Base-by-base conservation (phyloP, 2,113 vertebrate species). In the Oenanthe melanoleuca region DNA sequence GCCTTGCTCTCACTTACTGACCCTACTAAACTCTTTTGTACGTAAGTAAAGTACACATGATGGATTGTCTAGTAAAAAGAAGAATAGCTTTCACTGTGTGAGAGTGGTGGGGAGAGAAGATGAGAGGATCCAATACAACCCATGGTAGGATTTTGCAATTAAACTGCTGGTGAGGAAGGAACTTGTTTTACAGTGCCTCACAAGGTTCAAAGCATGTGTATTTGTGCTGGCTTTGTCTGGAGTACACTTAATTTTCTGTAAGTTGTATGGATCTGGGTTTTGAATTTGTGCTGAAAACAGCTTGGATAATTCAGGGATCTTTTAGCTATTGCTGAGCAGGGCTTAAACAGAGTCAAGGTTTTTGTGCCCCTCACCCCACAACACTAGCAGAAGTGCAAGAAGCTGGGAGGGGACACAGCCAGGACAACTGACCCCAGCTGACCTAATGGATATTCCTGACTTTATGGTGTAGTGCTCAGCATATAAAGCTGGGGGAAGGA, bases 141-240 rank as follows among this genome's bases (percentile, higher is more conserved):
- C 57, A 50, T 11, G 3, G 61, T 26, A 88, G 42, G 37, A 79
- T 84, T 64, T 77, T 72, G 42, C 4, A 24, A 69, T 67, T 57
- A 91, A 96, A 31, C 50, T 75, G 31, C 34, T 38, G 53, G 86
- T 37, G 22, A 89, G 67, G 78, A 94, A 89, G 73, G 20, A 77
- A 67, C 56, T 86, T 85, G 45, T 86, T 91, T 96, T 94, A 80
- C 42, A 88, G 81, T 79, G 72, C 33, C 73, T 97, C 47, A 44
- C 37, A 86, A 94, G 67, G 84, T 95, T 97, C 93, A 97, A 97
- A 97, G 94, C 44, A 66, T 49, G 88, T 23, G 42, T 94, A 33
- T 67, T 67, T 47, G 8, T 21, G 26, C 31, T 73, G n/a, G 6
- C 34, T 59, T 60, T 60, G 52, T 5, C 21, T 31, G 38, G 9